Evolutionary conservation across 2,113 vertebrate genomes (phyloP).

Genomic region (Hydrochoerus hydrochaeris): DNA sequence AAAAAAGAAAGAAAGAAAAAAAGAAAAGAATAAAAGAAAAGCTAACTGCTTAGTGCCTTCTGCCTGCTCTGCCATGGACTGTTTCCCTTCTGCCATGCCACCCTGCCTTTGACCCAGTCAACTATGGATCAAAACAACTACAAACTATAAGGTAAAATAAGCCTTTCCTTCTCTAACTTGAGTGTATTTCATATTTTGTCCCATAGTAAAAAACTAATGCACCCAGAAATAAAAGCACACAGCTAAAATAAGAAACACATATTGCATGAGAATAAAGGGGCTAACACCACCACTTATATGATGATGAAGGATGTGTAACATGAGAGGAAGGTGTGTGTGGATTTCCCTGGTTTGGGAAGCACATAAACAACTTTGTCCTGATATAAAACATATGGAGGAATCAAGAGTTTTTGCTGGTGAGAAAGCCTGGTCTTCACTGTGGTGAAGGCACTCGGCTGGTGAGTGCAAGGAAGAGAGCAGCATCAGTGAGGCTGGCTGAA

Average conservation of each 20-base stretch:
- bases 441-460: neutral
- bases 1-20: neutral
- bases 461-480: neutral
- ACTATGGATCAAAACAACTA: neutral
- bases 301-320: neutral
- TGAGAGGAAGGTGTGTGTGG: neutral
- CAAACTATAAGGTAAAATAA: neutral
- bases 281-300: accelerated
- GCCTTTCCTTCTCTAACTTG: neutral
- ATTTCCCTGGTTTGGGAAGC: neutral
- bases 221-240: neutral
- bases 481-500: neutral
- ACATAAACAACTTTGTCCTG: neutral
- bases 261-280: neutral
- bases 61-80: neutral
- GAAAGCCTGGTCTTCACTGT: neutral
- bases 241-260: neutral
- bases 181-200: neutral
- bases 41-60: neutral
- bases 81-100: neutral
- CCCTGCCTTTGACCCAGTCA: neutral
- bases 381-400: neutral
- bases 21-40: neutral
- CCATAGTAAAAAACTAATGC: neutral
- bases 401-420: neutral